These are phyloP conservation scores for Lordiphosa clarofinis DNA, from an alignment of 1,140 invertebrate species.

Conservation along the genomic window DNA sequence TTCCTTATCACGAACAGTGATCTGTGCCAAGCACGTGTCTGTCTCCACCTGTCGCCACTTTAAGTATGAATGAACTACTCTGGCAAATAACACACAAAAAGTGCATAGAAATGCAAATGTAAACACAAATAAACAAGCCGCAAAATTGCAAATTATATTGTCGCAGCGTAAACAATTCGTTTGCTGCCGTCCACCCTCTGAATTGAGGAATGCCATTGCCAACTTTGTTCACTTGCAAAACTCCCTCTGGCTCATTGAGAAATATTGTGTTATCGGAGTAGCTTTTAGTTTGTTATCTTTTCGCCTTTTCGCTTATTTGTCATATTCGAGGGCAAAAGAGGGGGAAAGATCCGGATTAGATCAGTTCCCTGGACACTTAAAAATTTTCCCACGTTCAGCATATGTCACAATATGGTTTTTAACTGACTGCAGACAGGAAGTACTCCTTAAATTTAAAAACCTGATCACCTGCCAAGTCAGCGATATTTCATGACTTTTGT, in stretches of 20 bases:
- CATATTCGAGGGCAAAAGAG: neutral
- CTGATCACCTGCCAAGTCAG: slow-evolving; percentile 1
- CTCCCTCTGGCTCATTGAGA: neutral
- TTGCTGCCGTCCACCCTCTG: slow-evolving; percentile 21
- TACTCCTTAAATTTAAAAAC: slow-evolving; percentile 2
- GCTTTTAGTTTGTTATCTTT: slow-evolving; percentile 15
- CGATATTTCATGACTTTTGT: too few relatives aligned
- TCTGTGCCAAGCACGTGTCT: slow-evolving; percentile 12
- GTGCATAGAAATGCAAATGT: slow-evolving; percentile 17
- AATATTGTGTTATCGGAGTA: slow-evolving; percentile 2
- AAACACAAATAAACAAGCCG: slow-evolving; percentile 17
- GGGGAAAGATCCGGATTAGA: neutral
- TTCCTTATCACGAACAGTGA: too few relatives aligned
- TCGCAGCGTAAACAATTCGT: slow-evolving; percentile 16
- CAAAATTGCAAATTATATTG: slow-evolving; percentile 31
- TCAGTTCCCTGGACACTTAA: neutral
- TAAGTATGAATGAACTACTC: slow-evolving; percentile 4
- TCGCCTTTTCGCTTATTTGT: slow-evolving; percentile 51
- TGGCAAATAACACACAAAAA: slow-evolving; percentile 1
- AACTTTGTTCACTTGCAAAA: slow-evolving; percentile 14
- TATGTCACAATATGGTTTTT: neutral
- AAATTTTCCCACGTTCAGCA: neutral
- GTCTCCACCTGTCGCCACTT: neutral
- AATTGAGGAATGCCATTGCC: slow-evolving; percentile 36
- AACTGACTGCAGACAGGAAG: neutral